Base-by-base conservation (phyloP, 2,113 vertebrate species). In the Solenodon paradoxus region DNA sequence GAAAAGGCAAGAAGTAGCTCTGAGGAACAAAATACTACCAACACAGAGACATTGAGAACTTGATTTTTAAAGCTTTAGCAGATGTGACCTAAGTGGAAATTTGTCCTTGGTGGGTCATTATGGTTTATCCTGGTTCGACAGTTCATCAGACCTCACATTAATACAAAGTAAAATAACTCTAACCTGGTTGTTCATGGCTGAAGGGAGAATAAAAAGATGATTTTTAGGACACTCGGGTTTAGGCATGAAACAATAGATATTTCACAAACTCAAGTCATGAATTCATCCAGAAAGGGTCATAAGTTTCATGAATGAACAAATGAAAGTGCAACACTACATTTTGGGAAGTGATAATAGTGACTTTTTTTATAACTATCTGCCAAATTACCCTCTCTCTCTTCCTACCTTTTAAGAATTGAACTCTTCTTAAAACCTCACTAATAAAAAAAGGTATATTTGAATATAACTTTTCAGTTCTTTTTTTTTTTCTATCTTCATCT, bases 71-170 rank as follows among this genome's bases (percentile, higher is more conserved):
- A 38, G 24, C 11, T 92, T 78, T 84, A 30, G n/a, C 72, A 55
- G 81, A 38, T 79, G 61, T 87, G 38, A 32, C 49, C 35, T 88
- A 92, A 92, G 45, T 66, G 63, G 68, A 64, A 93, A 80, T 95
- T 71, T 96, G 89, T 94, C 92, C 92, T 97, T 97, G 95, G 42
- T 61, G 47, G 42, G 55, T 96, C 81, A 91, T 93, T 96, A 96
- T 59, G 79, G 68, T 88, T 95, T 86, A 91, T 22, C 57, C 63
- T 35, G 59, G 20, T 69, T 59, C 82, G 47, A 7, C 24, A 32
- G 40, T 69, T 91, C 5, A 1, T 19, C 38, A 79, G 9, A 5
- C 16, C 6, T 35, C 28, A 38, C 75, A 47, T 12, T 53, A 45
- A 59, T 20, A 59, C 17, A 64, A 64, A 71, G 7, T 74, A 53